phyloP scores from a whole-genome alignment of 2,113 vertebrate species.

The Sander lucioperca region DNA sequence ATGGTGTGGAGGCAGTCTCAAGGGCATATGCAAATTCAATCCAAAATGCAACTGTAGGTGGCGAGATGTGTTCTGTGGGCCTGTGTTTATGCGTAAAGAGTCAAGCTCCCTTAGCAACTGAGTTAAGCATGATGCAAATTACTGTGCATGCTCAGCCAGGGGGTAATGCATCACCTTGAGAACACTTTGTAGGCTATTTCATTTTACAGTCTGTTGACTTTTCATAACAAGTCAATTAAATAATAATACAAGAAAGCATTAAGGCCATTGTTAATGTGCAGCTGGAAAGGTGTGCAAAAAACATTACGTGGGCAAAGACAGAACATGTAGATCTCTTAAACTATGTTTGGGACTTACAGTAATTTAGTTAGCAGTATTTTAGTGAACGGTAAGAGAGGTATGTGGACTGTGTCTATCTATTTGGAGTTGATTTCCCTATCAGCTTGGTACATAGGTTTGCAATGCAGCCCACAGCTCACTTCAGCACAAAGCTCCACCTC shows the following conservation, averaged over 20 bases:
- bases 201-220: slow-evolving; percentile 54
- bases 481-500: slow-evolving; percentile 19
- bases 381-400: not conserved
- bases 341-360: not conserved
- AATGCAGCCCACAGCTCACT: slow-evolving; percentile 20
- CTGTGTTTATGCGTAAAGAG: slow-evolving; percentile 13
- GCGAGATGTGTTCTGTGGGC: slow-evolving; percentile 21
- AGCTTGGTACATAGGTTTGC: slow-evolving; percentile 1
- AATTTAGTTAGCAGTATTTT: slow-evolving; percentile 9
- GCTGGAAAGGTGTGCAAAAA: not conserved
- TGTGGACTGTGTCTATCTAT: not conserved
- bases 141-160: slow-evolving; percentile 20
- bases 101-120: slow-evolving; percentile 8
- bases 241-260: slow-evolving; percentile 33
- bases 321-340: not conserved
- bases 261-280: not conserved
- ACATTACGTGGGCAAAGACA: not conserved
- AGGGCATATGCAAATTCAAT: slow-evolving; percentile 71
- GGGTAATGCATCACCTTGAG: slow-evolving; percentile 48
- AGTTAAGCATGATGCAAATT: slow-evolving; percentile 43
- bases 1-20: slow-evolving; percentile 67
- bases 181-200: slow-evolving; percentile 45
- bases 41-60: slow-evolving; percentile 70
- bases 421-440: slow-evolving; percentile 25
- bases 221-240: slow-evolving; percentile 35